Evolutionary conservation across 1,140 invertebrate genomes (phyloP), one percentile per base, ranked within the genome.

Genomic region (Papilio glaucus): DNA sequence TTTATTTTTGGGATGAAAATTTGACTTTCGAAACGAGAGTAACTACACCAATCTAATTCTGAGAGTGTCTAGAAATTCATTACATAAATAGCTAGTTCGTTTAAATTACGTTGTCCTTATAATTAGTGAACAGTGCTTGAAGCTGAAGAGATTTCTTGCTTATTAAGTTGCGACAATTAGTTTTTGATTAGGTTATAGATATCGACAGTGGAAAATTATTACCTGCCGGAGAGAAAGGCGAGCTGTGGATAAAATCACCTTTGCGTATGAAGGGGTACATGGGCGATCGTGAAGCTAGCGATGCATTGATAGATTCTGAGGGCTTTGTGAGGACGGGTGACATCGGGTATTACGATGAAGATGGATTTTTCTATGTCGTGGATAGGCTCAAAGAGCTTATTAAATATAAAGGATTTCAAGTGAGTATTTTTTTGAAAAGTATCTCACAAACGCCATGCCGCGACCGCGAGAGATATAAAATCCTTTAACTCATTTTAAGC

Each of bases 301-400:
- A 92, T 12, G 94, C 94, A 4, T 95, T 95, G 1, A 93, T 98
- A 4, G 95, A 96, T 80, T 75, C 80, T 18, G 95, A 97, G 53
- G 96, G 96, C 0, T 98, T 96, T 95, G 86, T 98, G 9, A 95
- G 96, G 72, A 97, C 97, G 24, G 97, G 97, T n/a, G 97, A 98
- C 87, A 94, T 98, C 71, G 97, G 95, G 0, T 96, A 96, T 84
- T 96, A 95, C 76, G 96, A 97, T 79, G 82, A 94, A 10, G 94
- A 97, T 7, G 95, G 95, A 4, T 95, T 94, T 78, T 95, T 97
- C 78, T 96, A 94, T 73, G 95, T 98, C 77, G 95, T 96, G 0
- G 97, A 97, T 82, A 91, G 97, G 49, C 86, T 97, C 0, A 98
- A 98, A 85, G 96, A 97, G 82, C 93, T 98, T 18, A 97, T 97